Conservation (phyloP, 2,113 vertebrate species). For the Struthio camelus region DNA sequence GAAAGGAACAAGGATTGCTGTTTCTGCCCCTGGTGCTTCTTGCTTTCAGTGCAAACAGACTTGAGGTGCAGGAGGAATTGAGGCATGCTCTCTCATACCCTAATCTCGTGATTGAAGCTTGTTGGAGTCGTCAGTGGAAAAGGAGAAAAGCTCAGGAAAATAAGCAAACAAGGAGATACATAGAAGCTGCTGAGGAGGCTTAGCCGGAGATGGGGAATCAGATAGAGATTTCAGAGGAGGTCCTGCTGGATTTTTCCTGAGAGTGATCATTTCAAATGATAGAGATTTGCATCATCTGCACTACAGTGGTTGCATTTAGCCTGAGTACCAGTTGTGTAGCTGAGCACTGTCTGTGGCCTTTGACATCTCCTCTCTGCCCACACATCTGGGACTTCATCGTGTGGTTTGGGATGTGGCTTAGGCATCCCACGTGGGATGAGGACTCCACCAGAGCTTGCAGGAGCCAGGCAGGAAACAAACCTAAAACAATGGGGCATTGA, state of each 20-base stretch:
- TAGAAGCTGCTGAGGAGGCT: neutral
- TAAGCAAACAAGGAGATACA: neutral
- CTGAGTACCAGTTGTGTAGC: neutral
- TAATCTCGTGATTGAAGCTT: neutral
- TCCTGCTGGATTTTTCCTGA: neutral
- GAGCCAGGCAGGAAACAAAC: neutral
- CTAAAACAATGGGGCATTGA: neutral
- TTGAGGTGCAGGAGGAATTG: neutral
- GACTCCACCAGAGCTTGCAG: neutral
- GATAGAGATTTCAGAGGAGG: neutral
- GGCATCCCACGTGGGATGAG: neutral
- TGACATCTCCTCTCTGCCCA: neutral
- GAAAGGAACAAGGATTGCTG: neutral
- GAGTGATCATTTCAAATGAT: neutral
- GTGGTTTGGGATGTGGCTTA: neutral
- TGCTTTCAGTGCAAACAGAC: neutral
- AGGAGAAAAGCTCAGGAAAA: neutral
- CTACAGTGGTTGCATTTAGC: neutral
- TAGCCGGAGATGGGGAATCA: neutral
- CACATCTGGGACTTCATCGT: neutral
- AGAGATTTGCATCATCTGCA: neutral
- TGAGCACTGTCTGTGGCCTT: neutral
- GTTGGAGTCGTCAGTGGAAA: neutral
- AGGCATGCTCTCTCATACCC: too few relatives aligned
- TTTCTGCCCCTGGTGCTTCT: too few relatives aligned